Evolutionary conservation across 2,113 vertebrate species (phyloP).

Genomic region (Xenus cinereus): DNA sequence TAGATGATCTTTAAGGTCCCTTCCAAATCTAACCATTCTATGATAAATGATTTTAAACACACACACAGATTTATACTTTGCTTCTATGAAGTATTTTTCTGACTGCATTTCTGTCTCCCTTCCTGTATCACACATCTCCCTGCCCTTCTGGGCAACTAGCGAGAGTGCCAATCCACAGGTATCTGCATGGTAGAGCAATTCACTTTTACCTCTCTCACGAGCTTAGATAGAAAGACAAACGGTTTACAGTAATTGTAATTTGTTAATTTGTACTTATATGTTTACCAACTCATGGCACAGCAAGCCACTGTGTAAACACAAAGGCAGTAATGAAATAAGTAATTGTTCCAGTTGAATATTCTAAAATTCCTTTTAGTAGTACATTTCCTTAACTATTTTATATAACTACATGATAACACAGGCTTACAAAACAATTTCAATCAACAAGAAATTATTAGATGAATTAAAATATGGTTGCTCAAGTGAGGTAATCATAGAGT

Average conservation of each 20-base stretch:
- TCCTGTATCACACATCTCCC: neutral
- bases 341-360: neutral
- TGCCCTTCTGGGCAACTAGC: neutral
- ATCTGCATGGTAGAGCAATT: neutral
- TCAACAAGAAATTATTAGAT: neutral
- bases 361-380: neutral
- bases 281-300: neutral
- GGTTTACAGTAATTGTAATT: neutral
- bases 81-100: neutral
- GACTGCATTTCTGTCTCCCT: neutral
- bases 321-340: neutral
- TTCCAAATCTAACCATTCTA: neutral
- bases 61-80: neutral
- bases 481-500: neutral
- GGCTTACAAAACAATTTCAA: neutral
- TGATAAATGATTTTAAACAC: neutral
- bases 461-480: neutral
- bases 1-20: neutral
- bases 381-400: neutral
- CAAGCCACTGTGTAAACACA: neutral
- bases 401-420: neutral
- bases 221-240: neutral
- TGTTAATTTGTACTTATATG: neutral
- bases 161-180: neutral
- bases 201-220: neutral